Conservation (phyloP, 1,140 invertebrate genomes). For the Megalopta genalis region DNA sequence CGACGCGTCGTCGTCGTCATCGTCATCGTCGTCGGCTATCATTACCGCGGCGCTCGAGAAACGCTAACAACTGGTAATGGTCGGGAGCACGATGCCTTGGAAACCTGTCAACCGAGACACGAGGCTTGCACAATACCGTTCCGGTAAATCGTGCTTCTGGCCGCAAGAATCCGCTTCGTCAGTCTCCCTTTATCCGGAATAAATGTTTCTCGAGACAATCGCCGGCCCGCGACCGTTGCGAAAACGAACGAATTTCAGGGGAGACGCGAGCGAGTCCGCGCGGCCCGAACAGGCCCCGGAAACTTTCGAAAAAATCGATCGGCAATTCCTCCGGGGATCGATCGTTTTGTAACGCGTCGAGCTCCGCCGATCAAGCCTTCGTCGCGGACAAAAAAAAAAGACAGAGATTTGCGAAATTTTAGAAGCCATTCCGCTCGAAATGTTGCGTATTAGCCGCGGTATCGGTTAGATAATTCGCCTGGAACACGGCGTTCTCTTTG, state of each 20-base stretch:
- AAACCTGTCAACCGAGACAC: slow-evolving; percentile 65
- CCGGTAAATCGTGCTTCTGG: slow-evolving; percentile 54
- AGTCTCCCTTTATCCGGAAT: slow-evolving; percentile 55
- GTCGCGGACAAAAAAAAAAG: no score
- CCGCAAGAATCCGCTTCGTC: slow-evolving; percentile 59
- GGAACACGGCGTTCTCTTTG: no score
- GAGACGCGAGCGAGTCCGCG: no score
- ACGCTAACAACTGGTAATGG: slow-evolving; percentile 51
- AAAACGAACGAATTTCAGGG: neutral
- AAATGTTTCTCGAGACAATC: slow-evolving; percentile 51
- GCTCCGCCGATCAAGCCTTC: no score
- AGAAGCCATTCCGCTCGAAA: no score
- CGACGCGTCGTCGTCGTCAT: slow-evolving; percentile 6
- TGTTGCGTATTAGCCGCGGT: no score
- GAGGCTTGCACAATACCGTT: slow-evolving; percentile 53
- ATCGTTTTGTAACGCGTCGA: no score
- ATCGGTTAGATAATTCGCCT: no score
- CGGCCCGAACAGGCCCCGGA: neutral
- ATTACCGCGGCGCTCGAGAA: slow-evolving; percentile 47
- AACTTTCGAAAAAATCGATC: neutral
- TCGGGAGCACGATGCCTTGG: slow-evolving; percentile 48
- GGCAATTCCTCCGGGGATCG: no score
- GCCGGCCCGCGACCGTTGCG: neutral
- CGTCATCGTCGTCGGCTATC: slow-evolving; percentile 49
- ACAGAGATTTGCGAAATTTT: no score